Percentiles rank a stretch among this genome's conserved stretches.
These are phyloP conservation scores for Chloroclysta siterata DNA, from an alignment of 2,888 invertebrate genomes.

Conservation along the genomic window DNA sequence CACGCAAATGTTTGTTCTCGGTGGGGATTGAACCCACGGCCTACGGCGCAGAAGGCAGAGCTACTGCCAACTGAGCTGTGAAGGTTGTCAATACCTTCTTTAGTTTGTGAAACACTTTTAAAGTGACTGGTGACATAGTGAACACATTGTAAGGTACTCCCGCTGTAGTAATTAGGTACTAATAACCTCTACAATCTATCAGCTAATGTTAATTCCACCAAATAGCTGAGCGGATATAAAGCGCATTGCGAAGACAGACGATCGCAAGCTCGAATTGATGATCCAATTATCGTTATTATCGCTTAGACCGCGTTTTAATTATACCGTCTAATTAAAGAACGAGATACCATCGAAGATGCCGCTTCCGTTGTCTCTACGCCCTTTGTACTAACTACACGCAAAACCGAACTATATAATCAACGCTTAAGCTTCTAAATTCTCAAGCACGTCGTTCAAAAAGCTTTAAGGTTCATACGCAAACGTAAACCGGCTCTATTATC, in stretches of 20 bases:
- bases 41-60: no score
- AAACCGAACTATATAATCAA: constrained; percentile 35
- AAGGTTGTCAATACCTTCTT: no score
- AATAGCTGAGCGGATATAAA: constrained; percentile 25
- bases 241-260: constrained; percentile 44
- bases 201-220: constrained; percentile 8
- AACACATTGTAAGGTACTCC: no score
- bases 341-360: constrained; percentile 58
- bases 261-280: constrained; percentile 59
- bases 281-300: constrained; percentile 71
- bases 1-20: no score
- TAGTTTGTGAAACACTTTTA: no score
- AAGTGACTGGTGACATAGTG: no score
- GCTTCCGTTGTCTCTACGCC: constrained; percentile 71
- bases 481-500: constrained; percentile 23
- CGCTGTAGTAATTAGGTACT: neutral
- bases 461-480: constrained; percentile 7
- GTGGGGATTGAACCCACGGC: no score
- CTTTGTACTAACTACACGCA: constrained; percentile 41
- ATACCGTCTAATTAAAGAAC: constrained; percentile 75
- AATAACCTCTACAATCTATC: constrained; percentile 4
- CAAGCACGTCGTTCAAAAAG: constrained; percentile 10
- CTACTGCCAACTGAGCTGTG: no score
- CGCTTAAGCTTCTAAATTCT: constrained; percentile 38
- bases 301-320: constrained; percentile 72